Conservation (phyloP, 2,797 vertebrate genomes). For the Galaxias olidus region DNA sequence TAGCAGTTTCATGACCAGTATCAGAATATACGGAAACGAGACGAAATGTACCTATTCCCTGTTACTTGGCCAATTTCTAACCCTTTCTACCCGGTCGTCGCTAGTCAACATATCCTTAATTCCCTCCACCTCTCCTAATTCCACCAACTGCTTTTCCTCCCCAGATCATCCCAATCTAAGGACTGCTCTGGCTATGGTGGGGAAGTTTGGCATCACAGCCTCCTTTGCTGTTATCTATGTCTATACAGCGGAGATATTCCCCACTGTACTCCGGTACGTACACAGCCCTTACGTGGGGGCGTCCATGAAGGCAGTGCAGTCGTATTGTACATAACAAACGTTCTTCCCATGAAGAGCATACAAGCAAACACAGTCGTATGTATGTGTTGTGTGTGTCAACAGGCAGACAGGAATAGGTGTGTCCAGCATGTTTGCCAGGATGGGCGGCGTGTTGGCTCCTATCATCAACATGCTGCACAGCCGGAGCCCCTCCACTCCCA, state of each 20-base stretch:
- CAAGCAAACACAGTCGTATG: neutral
- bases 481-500: conserved; percentile 54
- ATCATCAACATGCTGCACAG: conserved; percentile 70
- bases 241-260: conserved; percentile 91
- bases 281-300: neutral
- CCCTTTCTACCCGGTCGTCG: too few relatives aligned
- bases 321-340: neutral
- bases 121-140: too few relatives aligned
- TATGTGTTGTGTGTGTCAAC: conserved; percentile 5
- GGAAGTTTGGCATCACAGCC: conserved; percentile 90
- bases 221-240: conserved; percentile 91
- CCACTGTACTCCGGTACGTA: conserved; percentile 78
- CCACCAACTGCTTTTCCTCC: neutral
- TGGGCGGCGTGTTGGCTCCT: conserved; percentile 74
- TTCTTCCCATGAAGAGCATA: neutral
- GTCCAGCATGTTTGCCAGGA: conserved; percentile 71
- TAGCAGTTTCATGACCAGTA: too few relatives aligned
- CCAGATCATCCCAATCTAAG: conserved; percentile 59
- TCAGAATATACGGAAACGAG: too few relatives aligned
- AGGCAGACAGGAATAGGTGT: conserved; percentile 78
- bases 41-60: too few relatives aligned
- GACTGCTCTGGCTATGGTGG: conserved; percentile 82
- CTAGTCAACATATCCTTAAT: too few relatives aligned
- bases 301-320: neutral
- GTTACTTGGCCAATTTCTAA: too few relatives aligned